A percentile compares a stretch with the other conserved stretches of the same genome.
Evolutionary conservation across 2,113 vertebrate genomes (phyloP).

Genomic region (Melanostigma gelatinosum): DNA sequence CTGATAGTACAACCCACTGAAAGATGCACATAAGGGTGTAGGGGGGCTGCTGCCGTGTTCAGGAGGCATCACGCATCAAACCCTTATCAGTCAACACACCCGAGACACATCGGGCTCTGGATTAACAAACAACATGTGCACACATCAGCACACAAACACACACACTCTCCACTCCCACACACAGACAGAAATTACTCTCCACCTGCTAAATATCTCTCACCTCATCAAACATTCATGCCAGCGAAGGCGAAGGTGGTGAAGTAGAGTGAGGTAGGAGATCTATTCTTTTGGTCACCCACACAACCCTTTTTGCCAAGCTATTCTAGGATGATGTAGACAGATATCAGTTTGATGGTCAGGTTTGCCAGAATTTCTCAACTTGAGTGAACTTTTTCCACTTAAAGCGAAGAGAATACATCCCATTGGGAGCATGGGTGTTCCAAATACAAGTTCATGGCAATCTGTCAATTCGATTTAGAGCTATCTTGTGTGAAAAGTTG

Average conservation of each 20-base stretch:
- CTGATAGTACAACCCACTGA: slow-evolving; percentile 3
- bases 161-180: slow-evolving; percentile 33
- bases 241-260: slow-evolving; percentile 48
- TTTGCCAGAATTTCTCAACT: slow-evolving; percentile 28
- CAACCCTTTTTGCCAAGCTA: slow-evolving; percentile 25
- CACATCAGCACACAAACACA: slow-evolving; percentile 25
- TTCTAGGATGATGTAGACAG: slow-evolving; percentile 42
- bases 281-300: slow-evolving; percentile 42
- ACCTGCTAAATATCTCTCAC: slow-evolving; percentile 54
- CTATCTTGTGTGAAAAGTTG: not conserved
- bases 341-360: slow-evolving; percentile 15
- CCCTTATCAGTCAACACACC: slow-evolving; percentile 40
- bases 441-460: not conserved
- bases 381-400: slow-evolving; percentile 17
- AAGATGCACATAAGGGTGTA: not conserved
- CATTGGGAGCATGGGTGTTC: not conserved
- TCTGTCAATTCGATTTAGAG: not conserved
- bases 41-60: not conserved
- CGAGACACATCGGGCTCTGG: slow-evolving; percentile 10
- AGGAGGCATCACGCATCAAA: slow-evolving; percentile 12
- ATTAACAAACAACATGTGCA: slow-evolving; percentile 45
- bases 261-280: slow-evolving; percentile 36
- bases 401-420: not conserved
- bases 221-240: slow-evolving; percentile 59
- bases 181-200: slow-evolving; percentile 33